Evolutionary conservation across 2,113 vertebrate species (phyloP).

Genomic region (Entomyzon cyanotis): DNA sequence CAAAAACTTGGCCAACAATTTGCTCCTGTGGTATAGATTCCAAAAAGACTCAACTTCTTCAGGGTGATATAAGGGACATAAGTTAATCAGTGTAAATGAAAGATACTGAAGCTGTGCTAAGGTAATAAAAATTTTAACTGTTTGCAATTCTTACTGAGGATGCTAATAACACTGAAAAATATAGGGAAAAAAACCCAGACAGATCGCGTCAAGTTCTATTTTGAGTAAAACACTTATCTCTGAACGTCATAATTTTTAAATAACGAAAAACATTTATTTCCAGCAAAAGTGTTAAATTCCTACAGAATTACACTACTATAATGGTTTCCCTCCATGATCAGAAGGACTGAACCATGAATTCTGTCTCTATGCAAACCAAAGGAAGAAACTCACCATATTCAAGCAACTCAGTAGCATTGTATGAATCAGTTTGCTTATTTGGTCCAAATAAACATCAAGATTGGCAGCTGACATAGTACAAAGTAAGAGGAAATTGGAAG

Average conservation of each 20-base stretch:
- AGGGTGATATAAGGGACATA: neutral
- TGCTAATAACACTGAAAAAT: neutral
- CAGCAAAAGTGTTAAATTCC: neutral
- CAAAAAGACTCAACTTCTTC: neutral
- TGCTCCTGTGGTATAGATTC: neutral
- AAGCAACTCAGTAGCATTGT: neutral
- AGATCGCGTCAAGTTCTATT: neutral
- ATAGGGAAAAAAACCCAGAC: neutral
- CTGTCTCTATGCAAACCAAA: neutral
- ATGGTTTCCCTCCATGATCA: neutral
- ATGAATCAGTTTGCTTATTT: neutral
- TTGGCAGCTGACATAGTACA: neutral
- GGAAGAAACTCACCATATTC: neutral
- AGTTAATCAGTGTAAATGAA: neutral
- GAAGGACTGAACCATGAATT: neutral
- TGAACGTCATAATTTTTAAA: neutral
- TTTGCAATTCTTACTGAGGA: neutral
- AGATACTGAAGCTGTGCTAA: neutral
- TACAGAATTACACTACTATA: neutral
- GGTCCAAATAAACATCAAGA: neutral
- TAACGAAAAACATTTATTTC: neutral
- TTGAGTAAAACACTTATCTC: neutral
- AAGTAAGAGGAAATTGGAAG: neutral
- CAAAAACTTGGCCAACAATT: neutral
- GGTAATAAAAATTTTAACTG: neutral